Evolutionary conservation across 2,113 vertebrate genomes (phyloP), one percentile per base, ranked within the genome.

Genomic region (Pipra filicauda): DNA sequence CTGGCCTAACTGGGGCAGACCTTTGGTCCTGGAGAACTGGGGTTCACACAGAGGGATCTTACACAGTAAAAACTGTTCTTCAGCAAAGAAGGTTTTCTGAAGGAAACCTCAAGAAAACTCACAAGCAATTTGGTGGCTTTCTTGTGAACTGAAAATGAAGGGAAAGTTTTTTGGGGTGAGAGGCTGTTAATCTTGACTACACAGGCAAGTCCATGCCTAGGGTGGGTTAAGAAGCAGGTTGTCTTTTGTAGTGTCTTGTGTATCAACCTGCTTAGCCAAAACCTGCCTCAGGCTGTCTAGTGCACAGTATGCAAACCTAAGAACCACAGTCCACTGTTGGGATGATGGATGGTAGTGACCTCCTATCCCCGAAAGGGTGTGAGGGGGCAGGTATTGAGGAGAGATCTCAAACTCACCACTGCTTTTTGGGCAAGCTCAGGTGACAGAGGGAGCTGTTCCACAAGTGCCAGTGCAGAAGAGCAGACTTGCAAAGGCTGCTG

Each of bases 161-260:
- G 49, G 30, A 20, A 27, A 24, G 3, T 3, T 48, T 43, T 23
- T 16, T 22, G 28, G 57, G 8, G 6, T 19, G 33, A 75, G 30
- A 8, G 61, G 58, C 62, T 51, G 8, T 66, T 65, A 46, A 52
- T 31, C 14, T 49, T 51, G 8, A 44, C 23, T 8, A 26, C 9
- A 1, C 1, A 15, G 31, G 17, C 7, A 39, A 8, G 33, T 6
- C 30, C 5, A 2, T 72, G 24, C 41, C 19, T 6, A 4, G 41
- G 5, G 19, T 57, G 54, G 16, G 6, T 59, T 86, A 22, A 16
- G 43, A 26, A 62, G 31, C 26, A 62, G 28, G 5, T 12, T 69
- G 22, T 57, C 37, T 88, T 26, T 71, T 35, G 10, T 31, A 0
- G 41, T 26, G 58, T 64, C 61, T 35, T 35, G 27, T 55, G 16